Conservation (phyloP, 1,140 invertebrate genomes). For the Dendrolimus kikuchii region DNA sequence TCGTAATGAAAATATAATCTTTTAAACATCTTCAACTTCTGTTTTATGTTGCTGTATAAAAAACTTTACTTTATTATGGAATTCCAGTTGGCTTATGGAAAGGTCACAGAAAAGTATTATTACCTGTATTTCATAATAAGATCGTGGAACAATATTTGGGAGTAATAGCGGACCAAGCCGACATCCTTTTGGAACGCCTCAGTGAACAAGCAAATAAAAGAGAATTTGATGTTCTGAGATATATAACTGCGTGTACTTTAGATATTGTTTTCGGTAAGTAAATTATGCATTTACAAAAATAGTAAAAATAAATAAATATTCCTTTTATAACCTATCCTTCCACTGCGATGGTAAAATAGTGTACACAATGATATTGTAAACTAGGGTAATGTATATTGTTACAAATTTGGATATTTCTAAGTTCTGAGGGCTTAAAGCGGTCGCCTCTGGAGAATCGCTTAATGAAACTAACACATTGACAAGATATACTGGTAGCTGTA, state of each 20-base stretch:
- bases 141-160: constrained; percentile 82
- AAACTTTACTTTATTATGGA: not conserved
- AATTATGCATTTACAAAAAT: not conserved
- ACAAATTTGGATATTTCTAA: too few relatives aligned
- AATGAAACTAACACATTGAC: too few relatives aligned
- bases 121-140: constrained; percentile 84
- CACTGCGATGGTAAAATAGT: too few relatives aligned
- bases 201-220: constrained; percentile 37
- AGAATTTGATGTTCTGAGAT: constrained; percentile 76
- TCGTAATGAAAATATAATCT: too few relatives aligned
- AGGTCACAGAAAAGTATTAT: constrained; percentile 78
- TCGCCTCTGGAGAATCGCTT: too few relatives aligned
- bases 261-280: constrained; percentile 82
- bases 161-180: constrained; percentile 79
- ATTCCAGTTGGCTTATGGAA: constrained; percentile 78
- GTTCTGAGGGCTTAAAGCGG: too few relatives aligned
- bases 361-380: too few relatives aligned
- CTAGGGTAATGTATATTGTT: too few relatives aligned
- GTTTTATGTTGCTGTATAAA: constrained; percentile 2
- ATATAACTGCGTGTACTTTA: constrained; percentile 78
- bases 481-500: too few relatives aligned
- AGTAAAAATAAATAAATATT: too few relatives aligned
- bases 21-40: too few relatives aligned
- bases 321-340: too few relatives aligned
- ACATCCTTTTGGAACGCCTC: constrained; percentile 74